Base-by-base conservation (phyloP, 2,797 vertebrate species). In the Amphiprion clarkii region DNA sequence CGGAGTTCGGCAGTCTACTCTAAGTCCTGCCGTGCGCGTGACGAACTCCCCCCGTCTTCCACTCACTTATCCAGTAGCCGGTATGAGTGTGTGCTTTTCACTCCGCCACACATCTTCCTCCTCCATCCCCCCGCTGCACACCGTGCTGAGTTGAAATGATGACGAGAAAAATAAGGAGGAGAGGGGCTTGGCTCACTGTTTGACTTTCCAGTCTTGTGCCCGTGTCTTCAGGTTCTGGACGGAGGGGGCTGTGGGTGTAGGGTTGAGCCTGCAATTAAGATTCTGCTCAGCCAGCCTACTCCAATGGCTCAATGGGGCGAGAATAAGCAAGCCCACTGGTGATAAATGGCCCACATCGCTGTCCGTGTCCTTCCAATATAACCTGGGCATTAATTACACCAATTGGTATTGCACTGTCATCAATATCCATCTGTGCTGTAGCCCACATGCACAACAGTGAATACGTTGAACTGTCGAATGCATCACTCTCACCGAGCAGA, bases 381-480 rank as follows among this genome's bases (percentile, higher is more conserved):
- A 94, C 92, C 89, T 86, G 82, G 79, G 76, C 93, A 95, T 95
- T 95, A 93, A 95, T 94, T 95, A 95, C 91, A 92, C 89, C 91
- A 83, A 92, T 92, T 92, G 92, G 85, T 91, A 91, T 91, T 91
- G 91, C 88, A 68, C 88, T 63, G 88, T 94, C 93, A 94, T 95
- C 94, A 93, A 93, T 94, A 93, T 84, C 82, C 72, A 83, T 90
- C 90, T 85, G 84, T 71, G 77, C 69, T 39, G 19, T 14, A 8
- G 76, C 59, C 60, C 73, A 29, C 62, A 69, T 71, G 62, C 40
- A 33, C 23, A 11, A 27, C 36, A 17, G 64, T 46, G 63, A 46
- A 40, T 57, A 31, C 23, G 69, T 66, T 27, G 44, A 56, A 78
- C 69, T 79, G 78, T 70, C 52, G 67, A 62, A 82, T 52, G 67